A percentile compares a stretch with the other conserved stretches of the same genome.
Conservation (phyloP, 2,888 invertebrate species). For the Gastrophysa polygoni region DNA sequence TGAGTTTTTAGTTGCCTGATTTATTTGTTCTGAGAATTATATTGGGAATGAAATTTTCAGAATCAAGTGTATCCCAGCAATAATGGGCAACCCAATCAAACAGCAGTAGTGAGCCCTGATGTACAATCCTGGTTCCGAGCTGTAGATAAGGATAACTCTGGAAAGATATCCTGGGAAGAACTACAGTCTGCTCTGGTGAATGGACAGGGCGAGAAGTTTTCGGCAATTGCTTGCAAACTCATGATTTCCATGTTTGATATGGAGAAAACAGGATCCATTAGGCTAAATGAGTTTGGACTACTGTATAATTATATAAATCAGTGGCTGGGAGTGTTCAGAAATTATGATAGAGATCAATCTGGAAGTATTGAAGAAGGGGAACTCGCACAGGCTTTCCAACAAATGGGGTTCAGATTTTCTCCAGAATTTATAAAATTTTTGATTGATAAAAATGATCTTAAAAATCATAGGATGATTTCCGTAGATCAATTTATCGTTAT, state of each 20-base stretch:
- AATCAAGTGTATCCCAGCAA: slow-evolving; percentile 20
- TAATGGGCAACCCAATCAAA: slow-evolving; percentile 8
- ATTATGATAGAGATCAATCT: slow-evolving; percentile 84
- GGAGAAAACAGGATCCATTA: slow-evolving; percentile 83
- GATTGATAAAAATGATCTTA: slow-evolving; percentile 71
- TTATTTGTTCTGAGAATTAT: too few relatives aligned
- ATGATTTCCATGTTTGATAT: slow-evolving; percentile 94
- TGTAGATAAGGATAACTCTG: slow-evolving; percentile 84
- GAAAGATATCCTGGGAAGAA: slow-evolving; percentile 78
- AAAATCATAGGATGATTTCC: slow-evolving; percentile 68
- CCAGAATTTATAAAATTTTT: slow-evolving; percentile 78
- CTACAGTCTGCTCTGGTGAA: slow-evolving; percentile 82
- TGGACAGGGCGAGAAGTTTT: slow-evolving; percentile 83
- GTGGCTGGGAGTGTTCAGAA: slow-evolving; percentile 84
- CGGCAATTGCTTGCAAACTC: slow-evolving; percentile 80
- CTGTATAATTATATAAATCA: slow-evolving; percentile 88
- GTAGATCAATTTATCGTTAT: slow-evolving; percentile 89
- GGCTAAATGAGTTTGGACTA: slow-evolving; percentile 82
- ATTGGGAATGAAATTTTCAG: slow-evolving; percentile 7
- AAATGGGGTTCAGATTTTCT: slow-evolving; percentile 88
- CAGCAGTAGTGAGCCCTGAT: slow-evolving; percentile 67
- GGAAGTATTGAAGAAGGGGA: slow-evolving; percentile 84
- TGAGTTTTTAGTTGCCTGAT: neutral
- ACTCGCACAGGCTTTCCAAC: slow-evolving; percentile 75
- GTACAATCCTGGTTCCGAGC: slow-evolving; percentile 82